These are phyloP conservation scores for Atractosteus spatula DNA, from an alignment of 2,113 vertebrate species.

Conservation along the genomic window DNA sequence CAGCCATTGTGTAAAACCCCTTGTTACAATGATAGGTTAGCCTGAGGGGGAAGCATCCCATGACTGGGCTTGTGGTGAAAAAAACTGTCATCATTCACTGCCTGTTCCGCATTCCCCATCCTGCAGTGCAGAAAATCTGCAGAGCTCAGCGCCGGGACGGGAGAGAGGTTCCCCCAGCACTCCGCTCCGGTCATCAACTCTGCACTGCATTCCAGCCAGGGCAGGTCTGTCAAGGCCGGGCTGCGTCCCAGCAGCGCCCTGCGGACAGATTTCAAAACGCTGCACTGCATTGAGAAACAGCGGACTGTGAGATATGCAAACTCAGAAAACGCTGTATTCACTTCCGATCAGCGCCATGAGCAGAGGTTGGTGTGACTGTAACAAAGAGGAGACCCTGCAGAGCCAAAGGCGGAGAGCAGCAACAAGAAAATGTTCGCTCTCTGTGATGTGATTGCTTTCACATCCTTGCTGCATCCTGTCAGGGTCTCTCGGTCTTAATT, in stretches of 20 bases:
- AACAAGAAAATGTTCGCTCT: too few relatives aligned
- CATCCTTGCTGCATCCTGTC: too few relatives aligned
- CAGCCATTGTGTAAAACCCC: slow-evolving; percentile 10
- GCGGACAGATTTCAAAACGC: slow-evolving; percentile 3
- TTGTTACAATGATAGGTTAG: slow-evolving; percentile 16
- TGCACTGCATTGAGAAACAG: background rate
- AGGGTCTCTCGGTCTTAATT: too few relatives aligned
- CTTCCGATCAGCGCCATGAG: background rate
- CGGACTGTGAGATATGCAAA: background rate
- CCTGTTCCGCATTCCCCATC: background rate
- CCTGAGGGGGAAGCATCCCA: slow-evolving; percentile 4
- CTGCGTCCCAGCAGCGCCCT: background rate
- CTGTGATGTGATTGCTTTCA: too few relatives aligned
- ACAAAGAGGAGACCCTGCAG: background rate
- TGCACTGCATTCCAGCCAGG: background rate
- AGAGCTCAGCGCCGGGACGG: background rate
- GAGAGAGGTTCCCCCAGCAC: background rate
- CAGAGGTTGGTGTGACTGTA: background rate
- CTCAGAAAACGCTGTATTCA: background rate
- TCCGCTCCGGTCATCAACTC: background rate
- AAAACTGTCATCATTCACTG: background rate
- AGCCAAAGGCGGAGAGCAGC: too few relatives aligned
- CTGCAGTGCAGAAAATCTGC: slow-evolving; percentile 4
- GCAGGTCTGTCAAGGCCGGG: background rate
- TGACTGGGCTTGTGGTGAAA: background rate